These are phyloP conservation scores for Parascotia fuliginaria DNA, from an alignment of 2,888 invertebrate genomes.

Conservation along the genomic window DNA sequence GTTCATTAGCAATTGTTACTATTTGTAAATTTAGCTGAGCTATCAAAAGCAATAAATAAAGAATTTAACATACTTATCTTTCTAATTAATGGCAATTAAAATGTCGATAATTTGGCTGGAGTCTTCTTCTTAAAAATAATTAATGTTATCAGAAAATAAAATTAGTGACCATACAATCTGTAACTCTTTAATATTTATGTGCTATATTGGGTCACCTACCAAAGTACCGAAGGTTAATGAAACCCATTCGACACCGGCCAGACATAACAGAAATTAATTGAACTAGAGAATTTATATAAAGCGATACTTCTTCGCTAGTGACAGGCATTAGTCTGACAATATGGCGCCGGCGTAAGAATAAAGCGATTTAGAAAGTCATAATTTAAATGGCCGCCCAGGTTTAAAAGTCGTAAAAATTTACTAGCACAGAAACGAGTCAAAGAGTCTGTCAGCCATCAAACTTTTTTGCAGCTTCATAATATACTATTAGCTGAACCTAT, in stretches of 20 bases:
- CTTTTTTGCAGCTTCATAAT: too few species aligned
- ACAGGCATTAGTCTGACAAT: slow-evolving; percentile 61
- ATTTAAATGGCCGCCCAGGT: neutral
- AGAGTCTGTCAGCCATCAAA: too few species aligned
- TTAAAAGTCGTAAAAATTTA: neutral
- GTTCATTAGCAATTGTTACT: too few species aligned
- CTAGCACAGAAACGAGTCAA: too few species aligned
- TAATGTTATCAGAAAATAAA: neutral
- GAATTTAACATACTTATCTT: too few species aligned
- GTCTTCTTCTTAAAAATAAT: too few species aligned
- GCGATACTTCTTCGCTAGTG: slow-evolving; percentile 73
- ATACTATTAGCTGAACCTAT: too few species aligned
- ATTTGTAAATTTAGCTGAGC: too few species aligned
- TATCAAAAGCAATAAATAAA: too few species aligned
- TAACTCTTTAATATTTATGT: slow-evolving; percentile 13
- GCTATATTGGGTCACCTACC: slow-evolving; percentile 27
- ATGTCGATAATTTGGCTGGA: too few species aligned
- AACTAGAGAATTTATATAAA: slow-evolving; percentile 75
- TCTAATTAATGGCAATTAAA: too few species aligned
- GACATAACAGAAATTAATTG: slow-evolving; percentile 78
- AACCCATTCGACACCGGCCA: slow-evolving; percentile 65
- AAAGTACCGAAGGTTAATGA: slow-evolving; percentile 65
- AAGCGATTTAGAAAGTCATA: slow-evolving; percentile 28
- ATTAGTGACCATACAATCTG: neutral
- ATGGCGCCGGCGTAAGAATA: slow-evolving; percentile 36